Evolutionary conservation across 2,113 vertebrate species (phyloP).

Genomic region (Phylloscopus trochiloides): DNA sequence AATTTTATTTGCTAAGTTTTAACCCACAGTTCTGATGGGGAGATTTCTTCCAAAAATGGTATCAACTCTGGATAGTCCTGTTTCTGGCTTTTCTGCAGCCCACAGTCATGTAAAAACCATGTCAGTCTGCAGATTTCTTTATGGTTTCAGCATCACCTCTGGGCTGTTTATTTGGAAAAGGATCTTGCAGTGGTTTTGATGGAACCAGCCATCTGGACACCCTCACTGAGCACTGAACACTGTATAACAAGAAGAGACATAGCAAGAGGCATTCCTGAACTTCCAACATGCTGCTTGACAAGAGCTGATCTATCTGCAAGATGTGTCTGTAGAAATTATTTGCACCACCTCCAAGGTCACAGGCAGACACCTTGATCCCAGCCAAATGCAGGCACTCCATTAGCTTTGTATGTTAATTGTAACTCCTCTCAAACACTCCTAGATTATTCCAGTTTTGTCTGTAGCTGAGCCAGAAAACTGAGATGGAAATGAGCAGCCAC

Average conservation of each 20-base stretch:
- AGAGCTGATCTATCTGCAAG: background rate
- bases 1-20: background rate
- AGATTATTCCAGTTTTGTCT: background rate
- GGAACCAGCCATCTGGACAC: background rate
- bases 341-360: accelerated
- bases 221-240: background rate
- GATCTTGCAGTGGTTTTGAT: background rate
- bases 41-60: background rate
- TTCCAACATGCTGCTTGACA: background rate
- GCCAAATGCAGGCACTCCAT: background rate
- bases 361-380: background rate
- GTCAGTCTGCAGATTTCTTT: background rate
- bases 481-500: background rate
- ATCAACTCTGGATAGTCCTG: background rate
- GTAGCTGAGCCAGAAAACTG: background rate
- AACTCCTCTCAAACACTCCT: background rate
- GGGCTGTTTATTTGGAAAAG: background rate
- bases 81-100: background rate
- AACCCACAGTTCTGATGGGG: background rate
- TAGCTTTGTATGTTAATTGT: accelerated
- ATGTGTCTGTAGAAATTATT: background rate
- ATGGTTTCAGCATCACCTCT: accelerated
- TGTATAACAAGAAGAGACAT: background rate
- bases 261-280: background rate
- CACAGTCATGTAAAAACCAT: background rate